Conservation (phyloP, 2,888 invertebrate genomes). For the Protonemura montana region DNA sequence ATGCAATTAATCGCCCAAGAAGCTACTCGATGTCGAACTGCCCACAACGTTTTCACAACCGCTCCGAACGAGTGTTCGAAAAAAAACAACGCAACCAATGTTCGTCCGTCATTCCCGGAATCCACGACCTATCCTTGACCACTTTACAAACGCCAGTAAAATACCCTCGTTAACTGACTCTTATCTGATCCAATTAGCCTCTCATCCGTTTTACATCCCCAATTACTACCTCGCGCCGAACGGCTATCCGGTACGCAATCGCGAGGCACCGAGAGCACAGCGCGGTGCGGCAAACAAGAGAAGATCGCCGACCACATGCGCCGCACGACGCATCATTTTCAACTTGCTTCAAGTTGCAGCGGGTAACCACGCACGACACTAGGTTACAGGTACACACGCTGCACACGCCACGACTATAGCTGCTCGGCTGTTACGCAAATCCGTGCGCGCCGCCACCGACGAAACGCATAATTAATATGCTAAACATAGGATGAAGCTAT, state of each 20-base stretch:
- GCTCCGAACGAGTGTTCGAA: not conserved
- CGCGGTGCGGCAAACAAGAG: not conserved
- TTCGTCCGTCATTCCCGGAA: not conserved
- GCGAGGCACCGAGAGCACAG: not conserved
- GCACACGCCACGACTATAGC: not conserved
- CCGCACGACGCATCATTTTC: not conserved
- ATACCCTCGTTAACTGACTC: not conserved
- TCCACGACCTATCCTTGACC: not conserved
- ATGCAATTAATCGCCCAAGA: not conserved
- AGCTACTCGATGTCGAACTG: not conserved
- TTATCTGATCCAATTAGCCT: not conserved
- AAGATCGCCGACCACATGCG: not conserved
- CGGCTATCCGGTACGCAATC: not conserved
- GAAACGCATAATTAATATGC: conserved; percentile 12
- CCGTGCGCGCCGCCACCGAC: not conserved
- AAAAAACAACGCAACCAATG: not conserved
- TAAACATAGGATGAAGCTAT: not conserved
- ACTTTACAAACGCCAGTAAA: not conserved
- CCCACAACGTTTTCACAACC: not conserved
- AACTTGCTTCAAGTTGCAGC: not conserved
- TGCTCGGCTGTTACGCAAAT: not conserved
- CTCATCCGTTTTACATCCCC: not conserved
- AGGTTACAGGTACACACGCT: not conserved
- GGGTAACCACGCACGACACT: not conserved
- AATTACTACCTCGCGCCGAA: not conserved